Evolutionary conservation across 2,113 vertebrate species (phyloP).

Genomic region (Pygoscelis antarcticus): DNA sequence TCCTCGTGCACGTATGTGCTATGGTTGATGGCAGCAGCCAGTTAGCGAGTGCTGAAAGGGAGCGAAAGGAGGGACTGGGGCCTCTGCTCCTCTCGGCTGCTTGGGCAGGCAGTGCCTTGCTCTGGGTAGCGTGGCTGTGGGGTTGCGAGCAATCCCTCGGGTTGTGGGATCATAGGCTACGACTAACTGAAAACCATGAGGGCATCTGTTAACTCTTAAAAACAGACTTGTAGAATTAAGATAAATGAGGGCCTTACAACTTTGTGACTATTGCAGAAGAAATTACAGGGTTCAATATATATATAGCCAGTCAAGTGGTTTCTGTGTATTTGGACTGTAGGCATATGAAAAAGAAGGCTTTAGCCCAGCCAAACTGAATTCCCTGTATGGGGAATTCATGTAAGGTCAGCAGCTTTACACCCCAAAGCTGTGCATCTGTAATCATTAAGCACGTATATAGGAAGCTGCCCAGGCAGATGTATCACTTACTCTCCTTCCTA

Average conservation of each 20-base stretch:
- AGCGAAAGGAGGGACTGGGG: fast-evolving
- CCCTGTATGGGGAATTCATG: neutral
- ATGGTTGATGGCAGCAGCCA: neutral
- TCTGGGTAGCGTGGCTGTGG: fast-evolving
- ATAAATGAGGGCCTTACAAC: neutral
- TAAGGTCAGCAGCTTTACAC: neutral
- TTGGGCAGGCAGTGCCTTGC: neutral
- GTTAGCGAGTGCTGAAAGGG: neutral
- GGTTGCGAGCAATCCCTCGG: neutral
- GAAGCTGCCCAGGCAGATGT: constrained; percentile 14
- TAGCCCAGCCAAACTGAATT: neutral
- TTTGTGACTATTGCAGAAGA: neutral
- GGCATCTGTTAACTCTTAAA: constrained; percentile 13
- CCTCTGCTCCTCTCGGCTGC: neutral
- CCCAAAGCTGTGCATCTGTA: neutral
- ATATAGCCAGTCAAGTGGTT: neutral
- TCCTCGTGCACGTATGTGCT: fast-evolving
- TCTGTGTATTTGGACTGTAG: neutral
- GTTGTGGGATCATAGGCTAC: neutral
- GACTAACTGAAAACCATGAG: neutral
- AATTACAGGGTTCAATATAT: neutral
- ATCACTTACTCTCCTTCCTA: neutral
- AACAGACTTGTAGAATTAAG: neutral
- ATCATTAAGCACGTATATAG: neutral
- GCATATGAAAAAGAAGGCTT: neutral